Base-by-base conservation (phyloP, 2,888 invertebrate genomes). In the Bembecia ichneumoniformis region DNA sequence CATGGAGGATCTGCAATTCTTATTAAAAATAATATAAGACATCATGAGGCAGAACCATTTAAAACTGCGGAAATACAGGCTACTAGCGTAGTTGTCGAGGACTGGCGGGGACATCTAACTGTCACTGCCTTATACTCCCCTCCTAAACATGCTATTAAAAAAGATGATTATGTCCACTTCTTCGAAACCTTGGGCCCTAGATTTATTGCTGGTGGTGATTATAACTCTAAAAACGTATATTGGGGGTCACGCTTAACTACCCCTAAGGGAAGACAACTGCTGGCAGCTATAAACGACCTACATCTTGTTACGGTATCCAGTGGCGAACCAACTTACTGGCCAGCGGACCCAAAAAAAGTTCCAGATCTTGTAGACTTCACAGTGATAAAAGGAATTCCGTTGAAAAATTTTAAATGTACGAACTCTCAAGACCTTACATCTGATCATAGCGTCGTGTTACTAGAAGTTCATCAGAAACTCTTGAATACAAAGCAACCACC, bases 1-100 rank as follows among this genome's bases (percentile, higher is more conserved):
- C 48, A 51, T 34, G 52, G 16, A 4, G 51, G 54, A n/a, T 11
- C 47, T n/a, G 51, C 51, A 3, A 17, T 54, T 10, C 14, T 52
- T n/a, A 48, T 52, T 9, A 53, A 35, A 40, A 43, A 45, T 0
- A n/a, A 1, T 3, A 46, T 56, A 2, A 54, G 52, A 17, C 55
- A 56, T 15, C 43, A 52, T 3, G 16, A 36, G 9, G 10, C 47
- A 1, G 46, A 15, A 36, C n/a, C n/a, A n/a, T n/a, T n/a, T n/a
- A n/a, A n/a, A n/a, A n/a, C n/a, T n/a, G n/a, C n/a, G n/a, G n/a
- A n/a, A n/a, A n/a, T n/a, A n/a, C n/a, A n/a, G n/a, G n/a, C n/a
- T n/a, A n/a, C n/a, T n/a, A n/a, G n/a, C n/a, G n/a, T n/a, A n/a
- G n/a, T n/a, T n/a, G n/a, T n/a, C n/a, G n/a, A n/a, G n/a, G n/a